Conservation (phyloP, 2,888 invertebrate species). For the Incurvaria masculella region DNA sequence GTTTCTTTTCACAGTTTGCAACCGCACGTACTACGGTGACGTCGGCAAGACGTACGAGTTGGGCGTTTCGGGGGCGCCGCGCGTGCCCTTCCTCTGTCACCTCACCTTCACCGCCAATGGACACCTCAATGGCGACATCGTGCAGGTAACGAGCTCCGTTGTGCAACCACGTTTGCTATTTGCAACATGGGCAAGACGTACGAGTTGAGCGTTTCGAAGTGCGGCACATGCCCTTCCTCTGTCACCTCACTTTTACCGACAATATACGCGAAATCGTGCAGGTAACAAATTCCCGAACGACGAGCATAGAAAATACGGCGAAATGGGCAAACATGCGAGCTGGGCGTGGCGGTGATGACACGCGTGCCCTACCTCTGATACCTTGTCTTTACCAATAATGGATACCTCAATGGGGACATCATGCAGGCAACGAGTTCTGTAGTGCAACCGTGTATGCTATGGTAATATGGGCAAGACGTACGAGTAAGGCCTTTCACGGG, state of each 20-base stretch:
- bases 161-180: conserved; percentile 53
- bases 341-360: too few species aligned
- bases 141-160: conserved; percentile 74
- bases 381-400: too few species aligned
- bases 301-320: conserved; percentile 57
- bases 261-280: conserved; percentile 89
- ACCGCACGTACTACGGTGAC: conserved; percentile 88
- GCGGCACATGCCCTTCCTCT: conserved; percentile 79
- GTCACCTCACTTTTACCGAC: conserved; percentile 89
- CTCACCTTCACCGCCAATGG: conserved; percentile 91
- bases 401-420: too few species aligned
- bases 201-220: conserved; percentile 71
- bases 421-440: too few species aligned
- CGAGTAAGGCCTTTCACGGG: conserved; percentile 71
- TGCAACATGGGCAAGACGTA: too few species aligned
- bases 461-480: conserved; percentile 82
- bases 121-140: conserved; percentile 82
- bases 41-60: conserved; percentile 79
- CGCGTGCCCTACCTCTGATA: conserved; percentile 86
- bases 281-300: too few species aligned
- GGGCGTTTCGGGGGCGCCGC: conserved; percentile 69
- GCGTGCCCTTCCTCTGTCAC: conserved; percentile 85
- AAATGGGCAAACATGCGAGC: too few species aligned
- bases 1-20: conserved; percentile 63
- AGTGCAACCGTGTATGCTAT: conserved; percentile 92